Evolutionary conservation across 2,888 invertebrate genomes (phyloP).

Genomic region (Flabesymbios commensalis): DNA sequence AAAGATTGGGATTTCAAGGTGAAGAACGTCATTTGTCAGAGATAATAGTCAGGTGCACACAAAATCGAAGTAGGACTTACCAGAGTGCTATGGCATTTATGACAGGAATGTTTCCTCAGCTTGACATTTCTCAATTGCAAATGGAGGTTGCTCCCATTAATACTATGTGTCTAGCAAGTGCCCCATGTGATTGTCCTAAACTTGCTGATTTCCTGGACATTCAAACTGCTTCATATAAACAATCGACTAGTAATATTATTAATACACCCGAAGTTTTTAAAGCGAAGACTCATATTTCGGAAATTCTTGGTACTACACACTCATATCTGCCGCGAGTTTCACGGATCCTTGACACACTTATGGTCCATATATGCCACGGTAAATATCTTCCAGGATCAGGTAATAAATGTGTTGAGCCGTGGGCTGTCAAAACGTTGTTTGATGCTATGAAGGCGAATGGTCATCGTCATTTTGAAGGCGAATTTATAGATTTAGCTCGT

Average conservation of each 20-base stretch:
- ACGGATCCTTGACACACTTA: slow-evolving; percentile 77
- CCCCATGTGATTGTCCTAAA: slow-evolving; percentile 74
- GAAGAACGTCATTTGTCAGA: slow-evolving; percentile 48
- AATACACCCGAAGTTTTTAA: neutral
- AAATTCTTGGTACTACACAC: slow-evolving; percentile 76
- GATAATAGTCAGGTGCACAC: slow-evolving; percentile 74
- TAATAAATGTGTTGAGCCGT: slow-evolving; percentile 40
- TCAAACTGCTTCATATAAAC: slow-evolving; percentile 22
- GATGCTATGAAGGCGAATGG: slow-evolving; percentile 38
- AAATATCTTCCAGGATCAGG: slow-evolving; percentile 76
- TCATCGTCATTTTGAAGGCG: slow-evolving; percentile 27
- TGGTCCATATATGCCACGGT: slow-evolving; percentile 85
- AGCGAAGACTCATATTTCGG: slow-evolving; percentile 67
- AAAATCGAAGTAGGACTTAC: slow-evolving; percentile 80
- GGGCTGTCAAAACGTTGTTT: slow-evolving; percentile 40
- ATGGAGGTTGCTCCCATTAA: slow-evolving; percentile 59
- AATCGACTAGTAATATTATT: slow-evolving; percentile 7
- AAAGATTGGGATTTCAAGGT: slow-evolving; percentile 46
- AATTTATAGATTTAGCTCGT: slow-evolving; percentile 67
- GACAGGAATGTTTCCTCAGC: slow-evolving; percentile 73
- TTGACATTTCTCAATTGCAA: slow-evolving; percentile 70
- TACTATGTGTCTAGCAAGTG: slow-evolving; percentile 22
- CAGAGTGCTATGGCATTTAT: slow-evolving; percentile 85
- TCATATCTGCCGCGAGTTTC: slow-evolving; percentile 69
- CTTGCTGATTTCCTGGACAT: slow-evolving; percentile 67